phyloP scores from a whole-genome alignment of 2,888 invertebrate species.

The Xanthia togata region DNA sequence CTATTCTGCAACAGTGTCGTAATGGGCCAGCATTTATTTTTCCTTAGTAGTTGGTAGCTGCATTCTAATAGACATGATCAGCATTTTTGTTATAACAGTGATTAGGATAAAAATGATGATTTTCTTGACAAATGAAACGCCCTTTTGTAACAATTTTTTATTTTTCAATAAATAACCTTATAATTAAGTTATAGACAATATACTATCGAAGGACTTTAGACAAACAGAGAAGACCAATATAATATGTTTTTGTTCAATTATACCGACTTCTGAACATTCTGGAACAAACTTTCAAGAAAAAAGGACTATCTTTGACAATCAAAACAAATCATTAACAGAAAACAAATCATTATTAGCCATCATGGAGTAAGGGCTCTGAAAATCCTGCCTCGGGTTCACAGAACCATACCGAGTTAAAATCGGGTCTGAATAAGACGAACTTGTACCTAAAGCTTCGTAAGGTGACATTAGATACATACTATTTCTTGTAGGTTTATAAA shows the following conservation, averaged over 20 bases:
- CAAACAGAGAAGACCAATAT: neutral
- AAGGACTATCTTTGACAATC: neutral
- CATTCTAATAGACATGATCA: neutral
- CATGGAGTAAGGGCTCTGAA: slow-evolving; percentile 66
- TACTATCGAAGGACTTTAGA: neutral
- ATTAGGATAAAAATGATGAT: too few relatives aligned
- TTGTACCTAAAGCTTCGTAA: slow-evolving; percentile 74
- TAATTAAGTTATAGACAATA: neutral
- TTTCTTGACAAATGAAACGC: neutral
- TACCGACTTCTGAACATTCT: neutral
- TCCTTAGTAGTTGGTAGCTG: neutral
- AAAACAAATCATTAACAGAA: slow-evolving; percentile 61
- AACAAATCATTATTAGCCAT: slow-evolving; percentile 55
- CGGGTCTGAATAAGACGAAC: slow-evolving; percentile 67
- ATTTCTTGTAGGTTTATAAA: slow-evolving; percentile 62
- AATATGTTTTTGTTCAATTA: neutral
- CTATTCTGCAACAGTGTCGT: neutral
- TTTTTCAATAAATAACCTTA: neutral
- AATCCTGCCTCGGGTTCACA: slow-evolving; percentile 73
- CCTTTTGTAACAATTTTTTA: neutral
- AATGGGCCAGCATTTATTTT: neutral
- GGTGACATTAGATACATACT: slow-evolving; percentile 76
- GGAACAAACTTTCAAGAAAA: neutral
- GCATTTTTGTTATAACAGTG: too few relatives aligned
- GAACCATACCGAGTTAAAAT: slow-evolving; percentile 56